Base-by-base conservation (phyloP, 2,888 invertebrate species). In the Loripinus fragilis region DNA sequence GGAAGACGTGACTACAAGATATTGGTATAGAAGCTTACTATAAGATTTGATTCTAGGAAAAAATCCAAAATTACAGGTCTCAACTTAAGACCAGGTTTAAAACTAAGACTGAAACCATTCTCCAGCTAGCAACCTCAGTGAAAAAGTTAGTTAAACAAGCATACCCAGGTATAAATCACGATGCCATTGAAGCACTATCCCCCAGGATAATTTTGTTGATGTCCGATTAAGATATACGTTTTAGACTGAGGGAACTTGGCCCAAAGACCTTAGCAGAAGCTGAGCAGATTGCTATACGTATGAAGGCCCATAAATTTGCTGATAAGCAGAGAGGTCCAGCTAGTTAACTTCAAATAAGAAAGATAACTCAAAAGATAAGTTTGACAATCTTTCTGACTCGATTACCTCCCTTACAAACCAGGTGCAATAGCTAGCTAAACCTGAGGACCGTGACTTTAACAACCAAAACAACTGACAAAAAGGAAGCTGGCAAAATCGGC, bases 1-100 rank as follows among this genome's bases (percentile, higher is more conserved):
- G n/a, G n/a, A n/a, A n/a, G n/a, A n/a, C n/a, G n/a, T n/a, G n/a
- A n/a, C n/a, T n/a, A n/a, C 64, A 30, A 74, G 12, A 41, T 33
- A 30, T 50, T 83, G 25, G 74, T 77, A 1, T 33, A 70, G 15
- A 74, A 71, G 15, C 65, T 85, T 3, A 74, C 71, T 41, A 67
- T 35, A 20, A 48, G 84, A 42, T 86, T 70, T 79, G 82, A 78
- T 0, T 68, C 75, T 5, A 65, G 50, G 45, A 68, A 80, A 20
- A 74, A 70, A 52, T 76, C 78, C 17, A 82, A 80, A 72, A 71
- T 82, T 83, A 68, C 67, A 35, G 80, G 15, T 70, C 84, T 15
- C 71, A 76, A 28, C 45, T 81, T 5, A 78, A 81, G 42, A 67
- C 67, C 17, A 52, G 71, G 17, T 33, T 67, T 17, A 55, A 45